These are phyloP conservation scores for Acronicta aceris DNA, from an alignment of 2,888 invertebrate species.

Conservation along the genomic window DNA sequence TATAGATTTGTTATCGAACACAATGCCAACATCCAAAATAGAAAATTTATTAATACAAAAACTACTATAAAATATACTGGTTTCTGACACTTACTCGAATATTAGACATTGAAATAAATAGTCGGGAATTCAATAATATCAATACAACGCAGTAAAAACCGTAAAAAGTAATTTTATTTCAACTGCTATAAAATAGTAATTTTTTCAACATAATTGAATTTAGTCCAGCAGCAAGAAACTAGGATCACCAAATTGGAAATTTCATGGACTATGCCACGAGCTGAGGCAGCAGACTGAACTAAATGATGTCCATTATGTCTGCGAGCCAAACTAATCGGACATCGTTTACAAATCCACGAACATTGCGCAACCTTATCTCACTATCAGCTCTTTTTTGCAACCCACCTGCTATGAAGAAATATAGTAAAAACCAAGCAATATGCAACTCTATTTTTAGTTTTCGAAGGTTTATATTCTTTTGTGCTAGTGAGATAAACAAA, in stretches of 20 bases:
- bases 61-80: no score
- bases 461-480: constrained; percentile 18
- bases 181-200: no score
- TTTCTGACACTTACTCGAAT: no score
- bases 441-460: constrained; percentile 18
- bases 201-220: neutral
- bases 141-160: no score
- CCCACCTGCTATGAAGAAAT: constrained; percentile 39
- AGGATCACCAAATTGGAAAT: neutral
- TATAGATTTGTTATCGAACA: no score
- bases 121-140: no score
- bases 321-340: constrained; percentile 14
- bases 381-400: constrained; percentile 51
- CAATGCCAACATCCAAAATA: no score
- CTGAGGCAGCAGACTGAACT: neutral
- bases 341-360: constrained; percentile 20
- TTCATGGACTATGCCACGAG: neutral
- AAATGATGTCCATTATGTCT: neutral
- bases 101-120: no score
- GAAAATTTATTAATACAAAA: no score
- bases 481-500: constrained; percentile 8
- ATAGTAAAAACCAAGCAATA: constrained; percentile 15
- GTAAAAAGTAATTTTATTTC: no score
- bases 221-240: neutral
- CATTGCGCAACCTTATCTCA: constrained; percentile 41